Evolutionary conservation across 1,140 invertebrate species (phyloP), one percentile per base, ranked within the genome.

Genomic region (Stegodyphus dumicola): DNA sequence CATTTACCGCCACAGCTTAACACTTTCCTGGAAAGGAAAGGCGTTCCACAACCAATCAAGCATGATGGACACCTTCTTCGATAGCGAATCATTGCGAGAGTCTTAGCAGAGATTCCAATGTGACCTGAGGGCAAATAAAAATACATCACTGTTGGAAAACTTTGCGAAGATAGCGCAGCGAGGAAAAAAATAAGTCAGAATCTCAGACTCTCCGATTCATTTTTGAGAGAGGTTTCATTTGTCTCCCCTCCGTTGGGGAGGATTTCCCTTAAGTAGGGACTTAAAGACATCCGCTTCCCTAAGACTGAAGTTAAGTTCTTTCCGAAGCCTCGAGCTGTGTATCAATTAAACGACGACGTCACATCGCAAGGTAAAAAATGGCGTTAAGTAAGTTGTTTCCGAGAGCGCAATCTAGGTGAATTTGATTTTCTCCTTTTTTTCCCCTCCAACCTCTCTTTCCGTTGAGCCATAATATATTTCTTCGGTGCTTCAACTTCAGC

Each of bases 211-310:
- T 33, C 33, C 33, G 74, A 76, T 76, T 76, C 74, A 76, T 76
- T 76, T 76, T 76, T 76, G 74, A 76, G 74, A 76, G 33, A 5
- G 74, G 74, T 65, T 49, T 56, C 74, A 76, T 76, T 76, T 76
- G 56, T 76, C 64, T 76, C 56, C 15, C 18, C 64, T 13, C 48
- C 7, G 10, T 6, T 17, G 64, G 33, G 56, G n/a, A 15, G 74
- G 74, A 76, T 76, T 76, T 76, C 33, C 54, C 53, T 15, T 64
- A 76, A 56, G 17, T 13, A n/a, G 15, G 17, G 54, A 60, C 54
- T 76, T 64, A 76, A 48, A 17, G 74, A 15, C 17, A 48, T 6
- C 3, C 74, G 15, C 11, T 76, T 10, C 49, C 17, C 54, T 52
- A 76, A 64, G 51, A 13, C 53, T 48, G 11, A 15, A 76, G 74